Percentiles rank a stretch among this genome's conserved stretches.
Conservation (phyloP, 2,888 invertebrate genomes). For the Polyommatus iphigenia region DNA sequence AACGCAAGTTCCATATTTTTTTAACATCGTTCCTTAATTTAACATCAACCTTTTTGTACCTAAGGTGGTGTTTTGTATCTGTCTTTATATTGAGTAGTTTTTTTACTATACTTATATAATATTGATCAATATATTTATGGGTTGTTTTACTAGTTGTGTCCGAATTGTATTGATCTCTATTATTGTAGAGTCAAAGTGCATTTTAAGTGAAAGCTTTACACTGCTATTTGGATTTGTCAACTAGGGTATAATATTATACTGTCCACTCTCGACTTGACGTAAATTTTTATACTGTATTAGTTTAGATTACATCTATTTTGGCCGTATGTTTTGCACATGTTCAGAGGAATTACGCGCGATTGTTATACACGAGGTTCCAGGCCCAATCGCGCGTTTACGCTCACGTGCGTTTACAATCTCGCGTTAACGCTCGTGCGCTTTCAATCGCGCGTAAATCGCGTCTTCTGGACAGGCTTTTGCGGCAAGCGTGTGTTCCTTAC, state of each 20-base stretch:
- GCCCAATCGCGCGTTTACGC: background rate
- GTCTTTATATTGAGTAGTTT: constrained; percentile 19
- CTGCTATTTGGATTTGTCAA: constrained; percentile 27
- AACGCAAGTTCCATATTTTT: constrained; percentile 2
- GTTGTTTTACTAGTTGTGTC: constrained; percentile 17
- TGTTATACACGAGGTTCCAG: background rate
- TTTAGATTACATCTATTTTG: constrained; percentile 2
- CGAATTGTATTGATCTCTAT: constrained; percentile 11
- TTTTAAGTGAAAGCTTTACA: constrained; percentile 26
- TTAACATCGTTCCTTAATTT: background rate
- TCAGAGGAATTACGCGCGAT: background rate
- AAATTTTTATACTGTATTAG: constrained; percentile 16
- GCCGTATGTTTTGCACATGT: constrained; percentile 2
- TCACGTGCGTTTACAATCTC: background rate
- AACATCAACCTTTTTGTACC: background rate
- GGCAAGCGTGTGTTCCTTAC: constrained; percentile 23
- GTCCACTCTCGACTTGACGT: constrained; percentile 24
- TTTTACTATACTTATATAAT: constrained; percentile 28
- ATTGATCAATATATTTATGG: constrained; percentile 16
- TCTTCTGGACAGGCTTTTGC: constrained; percentile 1
- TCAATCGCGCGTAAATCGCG: background rate
- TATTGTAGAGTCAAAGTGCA: constrained; percentile 26
- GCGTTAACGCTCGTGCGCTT: background rate
- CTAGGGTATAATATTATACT: constrained; percentile 4
- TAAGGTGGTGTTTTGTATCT: constrained; percentile 10